phyloP scores from a whole-genome alignment of 2,888 invertebrate genomes.

The Aquatica leii region DNA sequence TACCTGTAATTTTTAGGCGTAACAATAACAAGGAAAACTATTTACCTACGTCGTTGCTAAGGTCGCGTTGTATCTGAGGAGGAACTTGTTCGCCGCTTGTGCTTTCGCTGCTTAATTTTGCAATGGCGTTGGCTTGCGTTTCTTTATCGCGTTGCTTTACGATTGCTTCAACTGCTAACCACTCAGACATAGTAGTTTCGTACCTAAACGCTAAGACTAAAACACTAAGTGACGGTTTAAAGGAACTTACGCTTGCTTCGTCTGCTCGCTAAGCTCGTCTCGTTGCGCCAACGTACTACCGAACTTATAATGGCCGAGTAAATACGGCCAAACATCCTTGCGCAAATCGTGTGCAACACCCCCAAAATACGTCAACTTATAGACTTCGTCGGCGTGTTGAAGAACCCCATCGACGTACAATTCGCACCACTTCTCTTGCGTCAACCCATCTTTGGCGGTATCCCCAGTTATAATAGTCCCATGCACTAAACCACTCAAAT shows the following conservation, averaged over 20 bases:
- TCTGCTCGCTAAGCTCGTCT: slow-evolving; percentile 70
- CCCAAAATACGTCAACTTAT: slow-evolving; percentile 85
- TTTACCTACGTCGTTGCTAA: slow-evolving; percentile 63
- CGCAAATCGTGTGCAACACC: slow-evolving; percentile 82
- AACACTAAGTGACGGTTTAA: background rate
- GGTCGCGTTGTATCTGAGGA: slow-evolving; percentile 60
- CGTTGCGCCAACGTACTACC: slow-evolving; percentile 75
- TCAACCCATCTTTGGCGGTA: slow-evolving; percentile 74
- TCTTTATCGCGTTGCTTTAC: slow-evolving; percentile 84
- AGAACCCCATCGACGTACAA: slow-evolving; percentile 72
- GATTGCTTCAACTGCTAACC: slow-evolving; percentile 94
- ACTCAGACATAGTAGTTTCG: slow-evolving; percentile 93
- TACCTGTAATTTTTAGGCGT: too few species aligned
- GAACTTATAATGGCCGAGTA: slow-evolving; percentile 86
- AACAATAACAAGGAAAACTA: too few species aligned
- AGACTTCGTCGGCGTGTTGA: slow-evolving; percentile 75
- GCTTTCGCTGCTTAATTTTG: slow-evolving; percentile 82
- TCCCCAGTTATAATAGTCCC: slow-evolving; percentile 74
- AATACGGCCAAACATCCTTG: slow-evolving; percentile 87
- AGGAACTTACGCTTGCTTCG: slow-evolving; percentile 65
- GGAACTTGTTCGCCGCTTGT: slow-evolving; percentile 62
- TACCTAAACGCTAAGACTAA: slow-evolving; percentile 63
- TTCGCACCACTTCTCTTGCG: slow-evolving; percentile 76
- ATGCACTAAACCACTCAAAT: slow-evolving; percentile 88
- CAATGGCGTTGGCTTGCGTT: slow-evolving; percentile 84